Evolutionary conservation across 1,140 invertebrate genomes (phyloP).

Genomic region (Diorhabda carinulata): DNA sequence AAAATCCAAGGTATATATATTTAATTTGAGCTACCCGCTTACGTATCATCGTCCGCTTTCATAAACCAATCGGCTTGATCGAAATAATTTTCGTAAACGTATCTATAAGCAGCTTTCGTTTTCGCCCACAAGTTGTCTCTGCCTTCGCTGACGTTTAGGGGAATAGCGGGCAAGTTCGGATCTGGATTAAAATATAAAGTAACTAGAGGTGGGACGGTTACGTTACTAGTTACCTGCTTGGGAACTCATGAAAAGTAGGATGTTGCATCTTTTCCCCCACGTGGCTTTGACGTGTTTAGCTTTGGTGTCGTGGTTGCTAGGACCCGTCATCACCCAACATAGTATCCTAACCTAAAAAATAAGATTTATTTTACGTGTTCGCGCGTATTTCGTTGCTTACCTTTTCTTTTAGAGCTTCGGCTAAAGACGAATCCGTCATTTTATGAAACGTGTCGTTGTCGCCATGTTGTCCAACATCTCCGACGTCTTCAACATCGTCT

Average conservation of each 20-base stretch:
- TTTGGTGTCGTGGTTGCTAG: conserved; percentile 82
- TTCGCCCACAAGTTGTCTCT: conserved; percentile 89
- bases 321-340: conserved; percentile 95
- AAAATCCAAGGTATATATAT: neutral
- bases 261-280: conserved; percentile 92
- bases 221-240: conserved; percentile 54
- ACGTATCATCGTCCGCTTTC: conserved; percentile 94
- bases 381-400: neutral
- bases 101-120: conserved; percentile 88
- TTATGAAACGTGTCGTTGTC: conserved; percentile 37
- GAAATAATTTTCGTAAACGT: conserved; percentile 76
- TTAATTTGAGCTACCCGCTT: conserved; percentile 42
- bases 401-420: conserved; percentile 66
- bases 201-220: neutral
- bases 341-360: conserved; percentile 63
- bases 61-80: conserved; percentile 88
- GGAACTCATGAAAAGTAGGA: conserved; percentile 84
- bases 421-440: conserved; percentile 63
- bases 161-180: conserved; percentile 60
- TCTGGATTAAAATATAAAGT: conserved; percentile 50
- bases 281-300: conserved; percentile 90
- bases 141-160: conserved; percentile 77
- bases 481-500: conserved; percentile 52
- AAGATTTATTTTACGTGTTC: neutral
- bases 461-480: conserved; percentile 44